These are phyloP conservation scores for Collichthys lucidus DNA, from an alignment of 2,113 vertebrate genomes.

Conservation along the genomic window DNA sequence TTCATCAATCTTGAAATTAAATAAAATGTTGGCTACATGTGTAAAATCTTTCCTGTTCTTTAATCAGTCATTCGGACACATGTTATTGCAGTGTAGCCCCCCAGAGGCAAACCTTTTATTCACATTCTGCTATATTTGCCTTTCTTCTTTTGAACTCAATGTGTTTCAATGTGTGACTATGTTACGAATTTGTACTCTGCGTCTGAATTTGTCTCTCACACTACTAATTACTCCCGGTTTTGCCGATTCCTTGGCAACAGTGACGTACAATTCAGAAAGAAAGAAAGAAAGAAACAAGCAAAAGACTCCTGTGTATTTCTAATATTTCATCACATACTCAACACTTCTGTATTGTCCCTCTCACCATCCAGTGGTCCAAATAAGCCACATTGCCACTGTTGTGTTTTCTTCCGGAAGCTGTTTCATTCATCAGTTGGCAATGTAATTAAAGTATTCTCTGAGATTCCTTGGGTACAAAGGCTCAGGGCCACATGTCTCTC, in stretches of 20 bases:
- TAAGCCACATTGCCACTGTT: constrained; percentile 4
- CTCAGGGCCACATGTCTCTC: constrained; percentile 26
- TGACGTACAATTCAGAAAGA: not conserved
- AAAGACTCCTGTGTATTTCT: constrained; percentile 15
- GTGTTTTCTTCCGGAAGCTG: constrained; percentile 12
- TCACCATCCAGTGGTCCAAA: constrained; percentile 9
- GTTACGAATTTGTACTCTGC: not conserved
- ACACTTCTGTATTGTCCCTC: constrained; percentile 3
- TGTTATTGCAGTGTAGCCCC: constrained; percentile 14
- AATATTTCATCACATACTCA: constrained; percentile 23
- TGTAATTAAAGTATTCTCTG: constrained; percentile 50
- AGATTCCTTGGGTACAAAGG: constrained; percentile 36
- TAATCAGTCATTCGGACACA: constrained; percentile 35
- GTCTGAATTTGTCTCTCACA: not conserved
- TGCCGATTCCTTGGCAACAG: constrained; percentile 21
- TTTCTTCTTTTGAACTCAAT: constrained; percentile 3
- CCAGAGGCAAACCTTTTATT: constrained; percentile 9
- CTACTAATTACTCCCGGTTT: constrained; percentile 17
- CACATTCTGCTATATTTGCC: constrained; percentile 7
- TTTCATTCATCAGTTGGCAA: constrained; percentile 62
- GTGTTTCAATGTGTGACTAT: not conserved
- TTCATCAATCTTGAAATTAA: constrained; percentile 39
- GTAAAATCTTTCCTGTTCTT: not conserved
- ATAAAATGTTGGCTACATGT: constrained; percentile 17
- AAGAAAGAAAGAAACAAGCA: not conserved